phyloP scores from a whole-genome alignment of 2,888 invertebrate genomes.

The Theretra japonica region DNA sequence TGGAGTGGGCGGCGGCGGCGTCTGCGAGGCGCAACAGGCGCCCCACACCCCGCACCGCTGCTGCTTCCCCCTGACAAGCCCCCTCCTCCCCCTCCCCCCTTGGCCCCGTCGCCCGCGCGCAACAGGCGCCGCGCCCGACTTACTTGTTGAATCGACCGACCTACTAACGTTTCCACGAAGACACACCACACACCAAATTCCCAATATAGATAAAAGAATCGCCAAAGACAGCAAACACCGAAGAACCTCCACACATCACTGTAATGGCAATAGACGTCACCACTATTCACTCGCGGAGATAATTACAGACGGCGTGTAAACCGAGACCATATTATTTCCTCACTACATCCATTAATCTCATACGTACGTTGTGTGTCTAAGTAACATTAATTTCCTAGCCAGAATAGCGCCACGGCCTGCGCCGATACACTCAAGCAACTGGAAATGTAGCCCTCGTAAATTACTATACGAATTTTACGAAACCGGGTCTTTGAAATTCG shows the following conservation, averaged over 20 bases:
- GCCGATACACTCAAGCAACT: too few relatives aligned
- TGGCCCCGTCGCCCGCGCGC: conserved; percentile 60
- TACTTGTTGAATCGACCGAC: conserved; percentile 85
- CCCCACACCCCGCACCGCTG: conserved; percentile 60
- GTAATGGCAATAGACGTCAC: neutral
- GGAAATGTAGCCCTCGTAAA: too few relatives aligned
- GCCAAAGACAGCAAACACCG: neutral
- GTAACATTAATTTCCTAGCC: too few relatives aligned
- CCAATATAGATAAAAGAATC: conserved; percentile 41
- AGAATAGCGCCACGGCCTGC: too few relatives aligned
- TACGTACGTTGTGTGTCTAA: too few relatives aligned
- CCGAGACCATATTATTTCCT: neutral
- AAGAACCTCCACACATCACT: neutral
- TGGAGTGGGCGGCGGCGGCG: conserved; percentile 74
- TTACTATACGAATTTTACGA: too few relatives aligned
- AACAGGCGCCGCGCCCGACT: conserved; percentile 78
- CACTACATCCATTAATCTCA: too few relatives aligned
- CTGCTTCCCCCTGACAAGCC: conserved; percentile 58
- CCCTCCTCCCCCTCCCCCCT: conserved; percentile 56
- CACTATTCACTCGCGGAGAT: neutral
- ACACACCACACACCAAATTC: conserved; percentile 63
- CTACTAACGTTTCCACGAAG: conserved; percentile 78
- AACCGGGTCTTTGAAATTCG: too few relatives aligned
- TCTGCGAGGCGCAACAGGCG: conserved; percentile 82
- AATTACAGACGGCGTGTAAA: neutral